Conservation (phyloP, 2,113 vertebrate genomes). For the Brachyhypopomus occidentalis region DNA sequence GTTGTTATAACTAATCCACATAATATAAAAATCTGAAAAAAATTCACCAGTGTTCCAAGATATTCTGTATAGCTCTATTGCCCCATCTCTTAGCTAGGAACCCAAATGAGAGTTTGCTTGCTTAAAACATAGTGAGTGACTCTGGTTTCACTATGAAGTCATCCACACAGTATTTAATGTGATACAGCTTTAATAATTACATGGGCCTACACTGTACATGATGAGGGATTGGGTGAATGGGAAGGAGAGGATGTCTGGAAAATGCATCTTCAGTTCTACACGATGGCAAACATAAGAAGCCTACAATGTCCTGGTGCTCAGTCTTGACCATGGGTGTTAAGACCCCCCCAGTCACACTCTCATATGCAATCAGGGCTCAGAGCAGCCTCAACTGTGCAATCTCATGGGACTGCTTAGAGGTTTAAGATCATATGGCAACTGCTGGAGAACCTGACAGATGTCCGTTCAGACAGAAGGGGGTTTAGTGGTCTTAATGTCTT, state of each 20-base stretch:
- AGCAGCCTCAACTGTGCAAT: not conserved
- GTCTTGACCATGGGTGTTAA: not conserved
- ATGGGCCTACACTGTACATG: conserved; percentile 52
- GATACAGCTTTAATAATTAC: conserved; percentile 73
- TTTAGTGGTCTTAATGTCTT: conserved; percentile 1
- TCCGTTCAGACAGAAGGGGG: not conserved
- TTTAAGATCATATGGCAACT: not conserved
- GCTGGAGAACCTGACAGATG: not conserved
- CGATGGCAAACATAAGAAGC: conserved; percentile 45
- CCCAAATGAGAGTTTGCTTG: conserved; percentile 40
- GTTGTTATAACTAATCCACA: not conserved
- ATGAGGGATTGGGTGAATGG: conserved; percentile 57
- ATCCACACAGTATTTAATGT: conserved; percentile 71
- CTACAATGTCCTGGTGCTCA: conserved; percentile 27
- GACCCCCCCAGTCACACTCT: not conserved
- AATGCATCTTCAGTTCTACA: conserved; percentile 60
- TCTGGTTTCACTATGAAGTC: conserved; percentile 73
- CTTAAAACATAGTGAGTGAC: conserved; percentile 63
- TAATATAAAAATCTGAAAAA: not conserved
- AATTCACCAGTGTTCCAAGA: not conserved
- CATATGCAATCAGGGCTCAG: not conserved
- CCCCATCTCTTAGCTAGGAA: conserved; percentile 43
- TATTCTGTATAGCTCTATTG: conserved; percentile 9
- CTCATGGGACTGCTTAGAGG: not conserved
- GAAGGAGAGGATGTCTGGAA: conserved; percentile 58